These are phyloP conservation scores for Todus mexicanus DNA, from an alignment of 2,797 vertebrate species.

Conservation along the genomic window DNA sequence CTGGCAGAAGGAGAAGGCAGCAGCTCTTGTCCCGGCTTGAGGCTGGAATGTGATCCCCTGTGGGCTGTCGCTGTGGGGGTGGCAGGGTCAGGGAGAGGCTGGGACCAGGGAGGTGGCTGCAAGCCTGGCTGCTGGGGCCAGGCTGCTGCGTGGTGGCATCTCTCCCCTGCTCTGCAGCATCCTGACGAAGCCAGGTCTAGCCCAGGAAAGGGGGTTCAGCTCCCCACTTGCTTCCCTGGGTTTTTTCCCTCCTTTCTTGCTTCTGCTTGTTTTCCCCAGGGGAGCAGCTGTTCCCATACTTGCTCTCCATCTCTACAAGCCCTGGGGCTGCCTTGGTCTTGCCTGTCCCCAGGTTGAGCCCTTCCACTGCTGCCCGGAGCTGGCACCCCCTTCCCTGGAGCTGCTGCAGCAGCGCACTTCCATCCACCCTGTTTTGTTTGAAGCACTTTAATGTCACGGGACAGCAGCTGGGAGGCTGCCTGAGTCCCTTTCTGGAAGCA, in stretches of 20 bases:
- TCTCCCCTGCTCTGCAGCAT: background rate
- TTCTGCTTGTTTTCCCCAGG: background rate
- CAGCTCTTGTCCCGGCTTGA: background rate
- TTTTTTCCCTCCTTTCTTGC: background rate
- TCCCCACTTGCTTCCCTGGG: background rate
- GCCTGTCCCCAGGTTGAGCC: background rate
- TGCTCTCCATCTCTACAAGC: background rate
- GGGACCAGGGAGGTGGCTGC: background rate
- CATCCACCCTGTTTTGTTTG: background rate
- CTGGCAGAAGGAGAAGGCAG: background rate
- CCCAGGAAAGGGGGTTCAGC: background rate
- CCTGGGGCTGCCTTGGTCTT: background rate
- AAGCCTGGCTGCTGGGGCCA: background rate
- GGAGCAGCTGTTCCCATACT: background rate
- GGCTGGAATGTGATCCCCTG: background rate
- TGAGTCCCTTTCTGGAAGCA: constrained; percentile 8
- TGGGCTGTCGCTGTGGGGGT: background rate
- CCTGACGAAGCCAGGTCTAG: background rate
- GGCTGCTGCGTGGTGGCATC: background rate
- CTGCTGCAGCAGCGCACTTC: background rate
- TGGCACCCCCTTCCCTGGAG: background rate
- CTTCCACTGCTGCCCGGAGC: background rate
- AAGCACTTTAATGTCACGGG: constrained; percentile 44
- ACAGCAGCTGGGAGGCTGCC: background rate
- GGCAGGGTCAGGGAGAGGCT: background rate